Base-by-base conservation (phyloP, 1,140 invertebrate species). In the Drosophila subpulchrella region DNA sequence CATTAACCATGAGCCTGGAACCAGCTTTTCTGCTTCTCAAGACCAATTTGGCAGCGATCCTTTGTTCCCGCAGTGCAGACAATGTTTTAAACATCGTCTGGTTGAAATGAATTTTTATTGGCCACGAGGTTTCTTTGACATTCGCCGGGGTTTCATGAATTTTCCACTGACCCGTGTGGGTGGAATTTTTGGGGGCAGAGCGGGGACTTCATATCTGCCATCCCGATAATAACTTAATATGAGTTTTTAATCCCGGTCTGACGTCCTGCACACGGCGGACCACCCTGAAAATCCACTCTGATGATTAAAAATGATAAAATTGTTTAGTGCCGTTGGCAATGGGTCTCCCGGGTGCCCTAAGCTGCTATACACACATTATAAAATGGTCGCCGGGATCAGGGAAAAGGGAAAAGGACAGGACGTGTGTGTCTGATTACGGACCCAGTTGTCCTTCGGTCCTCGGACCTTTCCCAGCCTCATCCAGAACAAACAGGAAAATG, bases 261-360 rank as follows among this genome's bases (percentile, higher is more conserved):
- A 79, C 72, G 66, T 57, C 34, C 27, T 51, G 48, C 30, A 51
- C 48, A 51, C 30, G 30, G 60, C 55, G 57, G 57, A 67, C 71
- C 48, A 80, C 59, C 58, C 50, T 54, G 27, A 63, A 83, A 86
- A 86, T 91, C 80, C 77, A 91, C 82, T 83, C 75, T 81, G 90
- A 90, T 91, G 90, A 91, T 91, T 91, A 91, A 90, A 89, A 85
- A 91, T 91, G 85, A 91, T 91, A 90, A 91, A 91, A 91, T 81
- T 91, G 86, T 90, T 88, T 85, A 89, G 78, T 91, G 83, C 86
- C 86, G 77, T 27, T 72, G 77, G 76, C 70, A 76, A 91, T 90
- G 78, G 62, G 68, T 80, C 90, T 78, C 83, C 59, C 58, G 90
- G 77, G 90, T 81, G 78, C 67, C 76, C 81, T 91, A 84, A 91